Base-by-base conservation (phyloP, 2,888 invertebrate species). In the Tinea pellionella region DNA sequence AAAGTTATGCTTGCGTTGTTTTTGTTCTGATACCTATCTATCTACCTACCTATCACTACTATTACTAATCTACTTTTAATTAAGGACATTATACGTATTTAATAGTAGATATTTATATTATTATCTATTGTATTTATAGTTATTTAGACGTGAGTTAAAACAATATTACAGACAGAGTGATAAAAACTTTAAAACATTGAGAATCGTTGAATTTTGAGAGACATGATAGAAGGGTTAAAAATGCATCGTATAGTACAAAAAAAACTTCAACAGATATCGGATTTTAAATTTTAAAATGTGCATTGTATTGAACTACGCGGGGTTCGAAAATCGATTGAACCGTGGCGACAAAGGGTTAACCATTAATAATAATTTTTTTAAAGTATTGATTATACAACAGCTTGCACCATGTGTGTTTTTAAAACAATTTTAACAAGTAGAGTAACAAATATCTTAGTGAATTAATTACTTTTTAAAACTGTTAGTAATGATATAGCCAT, bases 231-330 rank as follows among this genome's bases (percentile, higher is more conserved):
- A 83, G 86, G 87, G 86, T 87, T 87, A 83, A 87, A 87, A 87
- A 82, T 77, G 87, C 87, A 87, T 83, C 84, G 84, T 85, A 72
- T 84, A 73, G 66, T 64, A 72, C 83, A 76, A 85, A 86, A 87
- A 83, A 84, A 80, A 69, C 69, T 42, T 64, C 74, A 74, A 82
- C 78, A 87, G 86, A 87, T 87, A 87, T 87, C 86, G 86, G 86
- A 86, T 87, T 87, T 87, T 85, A 87, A 87, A 87, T 78, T 87
- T 87, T 87, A 86, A 87, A 87, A 87, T 84, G 86, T 81, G 86
- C 82, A 82, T 87, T 87, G 87, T 85, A 86, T 85, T 82, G 80
- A 73, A 43, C 43, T 67, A 82, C 64, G 65, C 73, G 67, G 80
- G 84, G 86, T 73, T 81, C 78, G 77, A 73, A 73, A 85, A 87